These are phyloP conservation scores for Drosophila teissieri DNA, from an alignment of 1,140 invertebrate genomes.

Conservation along the genomic window DNA sequence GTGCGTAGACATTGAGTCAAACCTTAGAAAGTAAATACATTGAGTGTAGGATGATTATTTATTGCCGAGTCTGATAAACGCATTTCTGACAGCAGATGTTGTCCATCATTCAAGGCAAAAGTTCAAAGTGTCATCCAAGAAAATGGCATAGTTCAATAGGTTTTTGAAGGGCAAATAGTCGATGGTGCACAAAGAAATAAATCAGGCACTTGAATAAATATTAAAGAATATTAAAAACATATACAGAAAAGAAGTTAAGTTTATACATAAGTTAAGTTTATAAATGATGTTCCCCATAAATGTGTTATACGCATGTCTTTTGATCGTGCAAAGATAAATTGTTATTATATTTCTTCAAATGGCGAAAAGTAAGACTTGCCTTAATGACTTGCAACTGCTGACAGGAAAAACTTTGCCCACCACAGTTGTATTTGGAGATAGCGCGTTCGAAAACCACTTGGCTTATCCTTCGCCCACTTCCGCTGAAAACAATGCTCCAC, in stretches of 20 bases:
- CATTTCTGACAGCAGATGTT: constrained; percentile 8
- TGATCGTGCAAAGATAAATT: too few relatives aligned
- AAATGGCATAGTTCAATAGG: constrained; percentile 34
- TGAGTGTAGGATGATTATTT: constrained; percentile 4
- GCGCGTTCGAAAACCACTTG: constrained; percentile 6
- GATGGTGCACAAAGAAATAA: background rate
- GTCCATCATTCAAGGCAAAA: constrained; percentile 13
- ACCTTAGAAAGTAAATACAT: background rate
- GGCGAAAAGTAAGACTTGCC: background rate
- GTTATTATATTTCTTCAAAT: too few relatives aligned
- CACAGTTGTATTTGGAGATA: constrained; percentile 4
- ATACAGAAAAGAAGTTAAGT: background rate
- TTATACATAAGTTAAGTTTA: too few relatives aligned
- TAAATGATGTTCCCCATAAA: too few relatives aligned
- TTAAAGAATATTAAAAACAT: background rate
- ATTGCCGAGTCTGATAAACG: constrained; percentile 12
- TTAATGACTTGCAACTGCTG: constrained; percentile 25
- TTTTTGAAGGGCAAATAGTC: background rate
- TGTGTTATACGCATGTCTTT: too few relatives aligned
- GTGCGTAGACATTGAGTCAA: constrained; percentile 1
- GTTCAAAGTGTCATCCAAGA: constrained; percentile 8
- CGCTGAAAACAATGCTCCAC: constrained; percentile 10
- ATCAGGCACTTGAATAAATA: background rate
- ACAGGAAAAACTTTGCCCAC: background rate
- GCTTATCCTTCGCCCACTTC: constrained; percentile 25